phyloP scores from a whole-genome alignment of 2,888 invertebrate genomes.

The Helobdella robusta region DNA sequence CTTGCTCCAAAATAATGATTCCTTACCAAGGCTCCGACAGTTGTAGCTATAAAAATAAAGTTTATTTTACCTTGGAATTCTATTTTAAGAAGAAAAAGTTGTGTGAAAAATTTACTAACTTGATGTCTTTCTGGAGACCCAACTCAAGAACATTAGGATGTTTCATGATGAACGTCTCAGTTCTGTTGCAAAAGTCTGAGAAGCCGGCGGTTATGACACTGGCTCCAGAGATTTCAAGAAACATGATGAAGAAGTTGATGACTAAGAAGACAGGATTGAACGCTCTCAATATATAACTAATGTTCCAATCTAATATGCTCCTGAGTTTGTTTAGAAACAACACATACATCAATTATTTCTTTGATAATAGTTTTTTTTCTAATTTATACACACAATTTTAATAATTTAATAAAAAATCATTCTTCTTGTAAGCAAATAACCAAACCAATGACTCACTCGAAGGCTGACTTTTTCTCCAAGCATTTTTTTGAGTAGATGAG shows the following conservation, averaged over 20 bases:
- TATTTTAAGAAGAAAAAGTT: not conserved
- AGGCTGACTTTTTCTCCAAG: not conserved
- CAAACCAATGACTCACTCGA: conserved; percentile 17
- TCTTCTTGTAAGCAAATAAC: not conserved
- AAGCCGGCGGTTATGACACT: conserved; percentile 30
- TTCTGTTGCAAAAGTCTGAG: conserved; percentile 24
- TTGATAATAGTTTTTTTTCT: not conserved
- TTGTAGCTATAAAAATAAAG: not conserved
- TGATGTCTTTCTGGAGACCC: not conserved
- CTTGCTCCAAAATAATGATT: conserved; percentile 27
- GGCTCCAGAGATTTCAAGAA: conserved; percentile 27
- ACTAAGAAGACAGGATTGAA: conserved; percentile 33
- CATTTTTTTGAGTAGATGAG: conserved; percentile 17
- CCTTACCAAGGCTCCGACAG: not conserved
- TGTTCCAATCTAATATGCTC: conserved; percentile 25
- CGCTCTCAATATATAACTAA: conserved; percentile 28
- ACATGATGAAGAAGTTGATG: conserved; percentile 30
- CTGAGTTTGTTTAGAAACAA: conserved; percentile 7
- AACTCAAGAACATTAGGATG: conserved; percentile 2
- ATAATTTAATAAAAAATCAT: not conserved
- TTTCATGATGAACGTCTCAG: conserved; percentile 22
- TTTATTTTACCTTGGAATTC: not conserved
- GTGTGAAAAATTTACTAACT: conserved; percentile 5
- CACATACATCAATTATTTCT: not conserved
- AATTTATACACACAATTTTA: not conserved